A percentile compares a stretch with the other conserved stretches of the same genome.
These are phyloP conservation scores for Sebastolobus altivelis DNA, from an alignment of 2,797 vertebrate genomes.

Conservation along the genomic window DNA sequence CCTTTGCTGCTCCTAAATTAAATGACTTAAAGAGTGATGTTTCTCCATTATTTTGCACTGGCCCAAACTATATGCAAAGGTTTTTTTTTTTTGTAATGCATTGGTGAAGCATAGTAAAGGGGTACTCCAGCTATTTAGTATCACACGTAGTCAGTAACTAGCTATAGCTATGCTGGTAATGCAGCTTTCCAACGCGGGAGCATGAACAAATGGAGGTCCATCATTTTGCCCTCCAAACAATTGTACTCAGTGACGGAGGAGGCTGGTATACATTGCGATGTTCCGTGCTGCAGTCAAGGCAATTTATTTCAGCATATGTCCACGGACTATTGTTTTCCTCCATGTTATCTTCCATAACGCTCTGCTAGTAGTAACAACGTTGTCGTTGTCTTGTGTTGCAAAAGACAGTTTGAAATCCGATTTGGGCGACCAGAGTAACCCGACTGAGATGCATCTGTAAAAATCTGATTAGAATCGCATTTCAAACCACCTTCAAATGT, in stretches of 20 bases:
- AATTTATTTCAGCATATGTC: no score
- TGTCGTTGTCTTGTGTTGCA: no score
- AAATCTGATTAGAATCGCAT: neutral
- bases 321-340: no score
- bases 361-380: no score
- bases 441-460: neutral
- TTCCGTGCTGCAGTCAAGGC: no score
- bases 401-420: neutral
- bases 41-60: neutral
- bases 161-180: no score
- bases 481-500: neutral
- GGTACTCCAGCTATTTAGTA: neutral
- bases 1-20: neutral
- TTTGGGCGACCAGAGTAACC: no score
- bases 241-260: neutral
- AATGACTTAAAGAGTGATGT: neutral
- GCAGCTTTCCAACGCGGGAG: no score
- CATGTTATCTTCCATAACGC: fast-evolving
- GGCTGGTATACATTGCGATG: no score
- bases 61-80: neutral
- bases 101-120: neutral
- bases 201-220: no score
- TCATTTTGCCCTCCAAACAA: no score
- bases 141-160: no score
- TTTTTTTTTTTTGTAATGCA: neutral